A percentile compares a stretch with the other conserved stretches of the same genome.
Conservation (phyloP, 2,113 vertebrate species). For the Mastomys coucha region DNA sequence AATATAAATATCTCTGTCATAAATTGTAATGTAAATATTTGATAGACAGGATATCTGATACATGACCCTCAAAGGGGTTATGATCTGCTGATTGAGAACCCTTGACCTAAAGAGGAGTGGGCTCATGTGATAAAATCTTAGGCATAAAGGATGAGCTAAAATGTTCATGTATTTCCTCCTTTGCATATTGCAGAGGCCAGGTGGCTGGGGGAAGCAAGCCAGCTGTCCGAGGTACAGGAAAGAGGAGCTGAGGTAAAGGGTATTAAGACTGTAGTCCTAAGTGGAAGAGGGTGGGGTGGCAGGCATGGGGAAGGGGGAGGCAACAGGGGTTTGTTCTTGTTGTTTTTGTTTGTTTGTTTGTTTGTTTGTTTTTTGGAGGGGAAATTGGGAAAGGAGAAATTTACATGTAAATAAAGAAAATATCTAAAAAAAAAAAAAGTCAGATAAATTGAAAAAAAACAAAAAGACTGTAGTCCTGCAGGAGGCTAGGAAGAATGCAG, state of each 20-base stretch:
- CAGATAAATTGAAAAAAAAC: too few species aligned
- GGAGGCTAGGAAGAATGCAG: slow-evolving; percentile 18
- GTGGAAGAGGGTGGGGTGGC: too few species aligned
- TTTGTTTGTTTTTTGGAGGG: too few species aligned
- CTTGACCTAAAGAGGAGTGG: not conserved
- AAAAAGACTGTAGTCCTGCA: not conserved
- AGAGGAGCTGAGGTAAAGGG: not conserved
- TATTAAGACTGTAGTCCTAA: not conserved
- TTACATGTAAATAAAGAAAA: too few species aligned
- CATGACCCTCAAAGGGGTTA: not conserved
- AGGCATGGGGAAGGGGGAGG: too few species aligned
- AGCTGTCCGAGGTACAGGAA: not conserved
- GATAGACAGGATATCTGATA: not conserved
- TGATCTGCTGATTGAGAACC: not conserved
- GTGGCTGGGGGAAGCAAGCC: not conserved
- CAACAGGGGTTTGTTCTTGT: too few species aligned
- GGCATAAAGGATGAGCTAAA: not conserved
- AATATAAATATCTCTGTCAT: not conserved
- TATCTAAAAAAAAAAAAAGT: too few species aligned
- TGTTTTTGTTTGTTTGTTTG: too few species aligned
- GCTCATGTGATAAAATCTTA: not conserved
- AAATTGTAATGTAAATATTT: not conserved
- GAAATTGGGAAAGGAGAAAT: too few species aligned
- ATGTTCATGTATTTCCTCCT: not conserved
- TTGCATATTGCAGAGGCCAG: not conserved